A percentile compares a stretch with the other conserved stretches of the same genome.
Evolutionary conservation across 1,140 invertebrate genomes (phyloP).

Genomic region (Nebria ingens): DNA sequence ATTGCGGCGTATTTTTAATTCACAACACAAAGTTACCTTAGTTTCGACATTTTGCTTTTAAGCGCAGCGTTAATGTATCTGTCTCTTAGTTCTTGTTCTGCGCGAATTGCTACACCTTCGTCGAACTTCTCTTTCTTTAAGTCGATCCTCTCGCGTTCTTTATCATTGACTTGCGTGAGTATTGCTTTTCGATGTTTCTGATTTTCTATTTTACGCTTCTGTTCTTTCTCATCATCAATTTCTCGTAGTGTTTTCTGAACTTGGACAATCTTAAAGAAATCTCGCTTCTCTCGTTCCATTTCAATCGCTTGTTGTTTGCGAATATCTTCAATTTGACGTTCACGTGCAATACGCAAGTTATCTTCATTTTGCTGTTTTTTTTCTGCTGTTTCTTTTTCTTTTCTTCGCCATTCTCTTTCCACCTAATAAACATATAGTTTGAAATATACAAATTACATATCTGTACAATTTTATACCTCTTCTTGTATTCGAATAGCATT

Average conservation of each 20-base stretch:
- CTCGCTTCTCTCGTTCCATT: conserved; percentile 46
- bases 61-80: conserved; percentile 45
- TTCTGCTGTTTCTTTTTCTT: conserved; percentile 29
- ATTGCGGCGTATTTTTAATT: not conserved
- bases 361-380: conserved; percentile 24
- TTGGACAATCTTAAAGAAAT: conserved; percentile 41
- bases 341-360: conserved; percentile 32
- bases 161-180: conserved; percentile 55
- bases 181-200: conserved; percentile 39
- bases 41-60: conserved; percentile 44
- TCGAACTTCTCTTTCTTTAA: conserved; percentile 47
- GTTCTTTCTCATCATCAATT: not conserved
- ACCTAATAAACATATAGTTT: conserved; percentile 22
- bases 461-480: conserved; percentile 25
- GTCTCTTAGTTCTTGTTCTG: conserved; percentile 45
- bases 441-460: conserved; percentile 5
- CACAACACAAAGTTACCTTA: conserved; percentile 31
- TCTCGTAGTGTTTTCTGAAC: conserved; percentile 10
- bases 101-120: conserved; percentile 48
- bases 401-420: conserved; percentile 34
- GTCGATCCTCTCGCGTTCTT: conserved; percentile 49
- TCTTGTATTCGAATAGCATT: conserved; percentile 34
- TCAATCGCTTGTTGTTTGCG: conserved; percentile 45
- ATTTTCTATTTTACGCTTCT: conserved; percentile 19
- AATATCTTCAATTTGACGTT: conserved; percentile 40